A percentile compares a stretch with the other conserved stretches of the same genome.
Evolutionary conservation across 2,888 invertebrate genomes (phyloP).

Genomic region (Phasia obesa): DNA sequence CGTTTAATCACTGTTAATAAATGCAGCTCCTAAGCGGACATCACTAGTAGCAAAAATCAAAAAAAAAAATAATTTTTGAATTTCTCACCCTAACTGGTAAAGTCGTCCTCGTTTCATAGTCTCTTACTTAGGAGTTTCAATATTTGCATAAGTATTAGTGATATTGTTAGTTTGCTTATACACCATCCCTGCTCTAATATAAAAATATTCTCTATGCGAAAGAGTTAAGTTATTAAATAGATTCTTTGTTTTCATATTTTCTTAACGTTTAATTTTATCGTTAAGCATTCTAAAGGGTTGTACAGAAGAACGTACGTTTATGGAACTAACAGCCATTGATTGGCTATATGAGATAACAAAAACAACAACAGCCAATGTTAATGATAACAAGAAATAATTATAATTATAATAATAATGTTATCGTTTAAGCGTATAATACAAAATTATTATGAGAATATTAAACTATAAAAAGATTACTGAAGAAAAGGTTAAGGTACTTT

Average conservation of each 20-base stretch:
- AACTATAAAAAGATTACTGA: slow-evolving; percentile 12
- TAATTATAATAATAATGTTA: slow-evolving; percentile 65
- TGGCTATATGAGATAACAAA: slow-evolving; percentile 63
- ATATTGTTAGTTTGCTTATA: neutral
- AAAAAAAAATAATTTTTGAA: neutral
- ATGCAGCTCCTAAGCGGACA: no score
- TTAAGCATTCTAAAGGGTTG: slow-evolving; percentile 61
- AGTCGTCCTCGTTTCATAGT: neutral
- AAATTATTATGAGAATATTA: slow-evolving; percentile 46
- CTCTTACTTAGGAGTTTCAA: neutral
- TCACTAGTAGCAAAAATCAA: no score
- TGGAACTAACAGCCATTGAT: slow-evolving; percentile 57
- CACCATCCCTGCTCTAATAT: neutral
- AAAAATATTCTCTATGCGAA: slow-evolving; percentile 43
- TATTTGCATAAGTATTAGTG: slow-evolving; percentile 12
- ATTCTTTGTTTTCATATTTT: slow-evolving; percentile 13
- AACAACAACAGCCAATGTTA: slow-evolving; percentile 40
- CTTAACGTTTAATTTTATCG: slow-evolving; percentile 12
- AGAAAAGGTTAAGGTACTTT: neutral
- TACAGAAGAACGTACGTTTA: slow-evolving; percentile 55
- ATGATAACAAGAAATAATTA: slow-evolving; percentile 59
- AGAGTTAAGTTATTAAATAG: slow-evolving; percentile 64
- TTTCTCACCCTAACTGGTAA: neutral
- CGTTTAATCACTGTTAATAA: no score
- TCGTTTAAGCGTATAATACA: slow-evolving; percentile 55